Evolutionary conservation across 2,113 vertebrate genomes (phyloP).

Genomic region (Piprites chloris): DNA sequence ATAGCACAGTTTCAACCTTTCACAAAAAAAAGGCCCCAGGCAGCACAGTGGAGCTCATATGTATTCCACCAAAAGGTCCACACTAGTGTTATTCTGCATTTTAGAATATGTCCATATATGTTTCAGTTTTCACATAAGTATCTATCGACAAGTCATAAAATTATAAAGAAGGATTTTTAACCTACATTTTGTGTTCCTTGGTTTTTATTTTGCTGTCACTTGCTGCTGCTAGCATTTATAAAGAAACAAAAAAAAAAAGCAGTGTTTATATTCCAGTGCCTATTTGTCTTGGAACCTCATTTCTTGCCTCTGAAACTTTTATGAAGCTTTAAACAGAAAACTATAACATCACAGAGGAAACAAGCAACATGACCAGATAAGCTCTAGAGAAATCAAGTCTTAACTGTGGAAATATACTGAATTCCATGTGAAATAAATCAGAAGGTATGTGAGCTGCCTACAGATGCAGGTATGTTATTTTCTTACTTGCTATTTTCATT

Average conservation of each 20-base stretch:
- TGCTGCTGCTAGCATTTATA: not conserved
- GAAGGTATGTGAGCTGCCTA: not conserved
- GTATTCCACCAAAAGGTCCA: not conserved
- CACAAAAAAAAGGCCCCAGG: not conserved
- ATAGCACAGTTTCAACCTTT: not conserved
- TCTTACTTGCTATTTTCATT: not conserved
- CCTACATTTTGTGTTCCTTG: not conserved
- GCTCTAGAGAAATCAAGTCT: slow-evolving; percentile 28
- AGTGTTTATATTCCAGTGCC: not conserved
- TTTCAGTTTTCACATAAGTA: not conserved
- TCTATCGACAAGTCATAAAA: not conserved
- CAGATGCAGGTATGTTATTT: not conserved
- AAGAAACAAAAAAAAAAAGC: not conserved
- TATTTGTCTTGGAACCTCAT: not conserved
- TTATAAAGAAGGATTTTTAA: not conserved
- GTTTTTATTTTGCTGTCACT: not conserved
- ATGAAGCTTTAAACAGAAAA: not conserved
- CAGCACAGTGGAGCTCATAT: not conserved
- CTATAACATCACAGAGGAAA: not conserved
- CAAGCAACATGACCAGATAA: not conserved
- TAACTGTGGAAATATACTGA: not conserved
- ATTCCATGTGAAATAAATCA: slow-evolving; percentile 8
- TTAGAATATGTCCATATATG: not conserved
- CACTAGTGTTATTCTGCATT: not conserved
- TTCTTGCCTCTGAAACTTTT: not conserved